A percentile compares a stretch with the other conserved stretches of the same genome.
Conservation (phyloP, 2,888 invertebrate species). For the Lasioglossum marginatum region DNA sequence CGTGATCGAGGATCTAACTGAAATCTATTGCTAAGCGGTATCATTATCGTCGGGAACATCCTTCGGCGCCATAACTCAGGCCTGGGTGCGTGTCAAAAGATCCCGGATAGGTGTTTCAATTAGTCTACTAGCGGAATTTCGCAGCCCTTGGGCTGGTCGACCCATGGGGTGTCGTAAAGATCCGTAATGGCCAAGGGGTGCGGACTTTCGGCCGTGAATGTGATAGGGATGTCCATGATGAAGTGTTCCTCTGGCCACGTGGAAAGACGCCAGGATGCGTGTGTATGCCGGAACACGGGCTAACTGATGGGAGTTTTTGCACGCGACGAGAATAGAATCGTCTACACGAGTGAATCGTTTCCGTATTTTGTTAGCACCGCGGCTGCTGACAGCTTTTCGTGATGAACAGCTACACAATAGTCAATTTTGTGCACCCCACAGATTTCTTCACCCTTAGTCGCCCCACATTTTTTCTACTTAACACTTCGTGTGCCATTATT, state of each 20-base stretch:
- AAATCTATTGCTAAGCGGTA: not conserved
- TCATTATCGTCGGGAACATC: constrained; percentile 2
- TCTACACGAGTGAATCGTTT: constrained; percentile 32
- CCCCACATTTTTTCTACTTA: not conserved
- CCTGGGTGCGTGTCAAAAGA: constrained; percentile 7
- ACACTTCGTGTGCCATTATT: not conserved
- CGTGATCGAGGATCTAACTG: not conserved
- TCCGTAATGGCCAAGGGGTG: constrained; percentile 50
- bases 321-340: constrained; percentile 50
- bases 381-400: not conserved
- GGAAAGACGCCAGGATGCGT: constrained; percentile 37
- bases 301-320: constrained; percentile 63
- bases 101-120: constrained; percentile 54
- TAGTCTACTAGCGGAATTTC: constrained; percentile 46
- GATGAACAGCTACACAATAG: not conserved
- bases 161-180: constrained; percentile 54
- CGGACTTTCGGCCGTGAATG: constrained; percentile 55
- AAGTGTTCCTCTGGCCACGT: constrained; percentile 66
- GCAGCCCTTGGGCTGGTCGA: not conserved
- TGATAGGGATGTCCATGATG: constrained; percentile 61
- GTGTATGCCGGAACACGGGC: constrained; percentile 24
- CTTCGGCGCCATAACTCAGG: not conserved
- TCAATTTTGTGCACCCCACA: not conserved
- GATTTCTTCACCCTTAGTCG: not conserved
- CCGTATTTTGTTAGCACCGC: not conserved